Conservation (phyloP, 2,888 invertebrate species). For the Alloplasta piceator region DNA sequence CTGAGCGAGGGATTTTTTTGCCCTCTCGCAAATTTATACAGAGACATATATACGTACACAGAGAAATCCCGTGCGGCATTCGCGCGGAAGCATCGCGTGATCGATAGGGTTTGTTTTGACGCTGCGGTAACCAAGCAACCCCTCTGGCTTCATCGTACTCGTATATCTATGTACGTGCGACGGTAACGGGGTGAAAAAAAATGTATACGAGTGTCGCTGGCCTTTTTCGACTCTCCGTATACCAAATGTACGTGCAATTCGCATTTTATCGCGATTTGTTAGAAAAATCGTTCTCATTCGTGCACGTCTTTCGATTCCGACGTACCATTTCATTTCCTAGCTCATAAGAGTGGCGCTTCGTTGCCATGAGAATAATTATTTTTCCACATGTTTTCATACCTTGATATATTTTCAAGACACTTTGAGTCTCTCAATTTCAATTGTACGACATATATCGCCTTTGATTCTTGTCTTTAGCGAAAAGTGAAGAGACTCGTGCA, state of each 20-base stretch:
- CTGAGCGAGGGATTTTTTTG: constrained; percentile 42
- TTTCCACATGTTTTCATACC: too few relatives aligned
- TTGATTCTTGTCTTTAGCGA: too few relatives aligned
- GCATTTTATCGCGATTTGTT: constrained; percentile 17
- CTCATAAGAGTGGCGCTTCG: too few relatives aligned
- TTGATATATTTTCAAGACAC: too few relatives aligned
- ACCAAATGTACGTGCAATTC: constrained; percentile 42
- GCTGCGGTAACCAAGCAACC: constrained; percentile 77
- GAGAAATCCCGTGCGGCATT: constrained; percentile 18
- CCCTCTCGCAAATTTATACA: constrained; percentile 33
- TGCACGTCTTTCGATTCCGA: constrained; percentile 25
- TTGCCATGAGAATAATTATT: too few relatives aligned
- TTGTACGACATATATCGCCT: too few relatives aligned
- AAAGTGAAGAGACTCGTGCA: too few relatives aligned
- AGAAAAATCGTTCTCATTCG: constrained; percentile 32
- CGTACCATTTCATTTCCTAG: too few relatives aligned
- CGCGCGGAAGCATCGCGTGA: constrained; percentile 61
- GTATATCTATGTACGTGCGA: constrained; percentile 16
- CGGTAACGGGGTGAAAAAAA: constrained; percentile 24
- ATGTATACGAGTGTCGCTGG: constrained; percentile 57
- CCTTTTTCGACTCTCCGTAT: constrained; percentile 48
- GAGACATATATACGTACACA: too few relatives aligned
- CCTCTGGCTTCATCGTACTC: constrained; percentile 39
- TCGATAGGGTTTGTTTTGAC: constrained; percentile 80
- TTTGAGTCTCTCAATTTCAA: too few relatives aligned